Conservation (phyloP, 2,888 invertebrate species). For the Euphydryas editha region DNA sequence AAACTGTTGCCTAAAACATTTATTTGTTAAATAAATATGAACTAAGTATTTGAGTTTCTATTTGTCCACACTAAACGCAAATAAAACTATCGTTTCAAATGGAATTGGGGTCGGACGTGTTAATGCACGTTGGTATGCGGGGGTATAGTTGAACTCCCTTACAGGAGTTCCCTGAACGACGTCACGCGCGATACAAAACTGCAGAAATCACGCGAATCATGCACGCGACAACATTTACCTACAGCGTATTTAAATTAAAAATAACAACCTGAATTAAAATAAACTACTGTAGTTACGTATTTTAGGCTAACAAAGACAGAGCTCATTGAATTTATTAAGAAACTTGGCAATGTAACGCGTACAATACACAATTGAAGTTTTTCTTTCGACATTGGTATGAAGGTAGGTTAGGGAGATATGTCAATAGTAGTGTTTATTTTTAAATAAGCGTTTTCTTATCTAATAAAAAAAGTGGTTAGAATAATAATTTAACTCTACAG, state of each 20-base stretch:
- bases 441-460: conserved; percentile 67
- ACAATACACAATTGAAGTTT: conserved; percentile 7
- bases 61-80: conserved; percentile 55
- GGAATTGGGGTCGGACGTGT: conserved; percentile 76
- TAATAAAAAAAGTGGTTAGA: conserved; percentile 73
- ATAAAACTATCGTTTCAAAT: conserved; percentile 78
- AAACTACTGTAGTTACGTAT: background rate
- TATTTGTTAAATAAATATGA: conserved; percentile 29
- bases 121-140: conserved; percentile 73
- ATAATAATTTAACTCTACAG: conserved; percentile 67
- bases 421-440: conserved; percentile 78
- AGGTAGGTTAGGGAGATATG: conserved; percentile 58
- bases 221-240: conserved; percentile 62
- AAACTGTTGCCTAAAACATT: conserved; percentile 13
- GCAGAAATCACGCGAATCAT: conserved; percentile 78
- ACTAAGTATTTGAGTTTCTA: conserved; percentile 42
- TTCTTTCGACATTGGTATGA: background rate
- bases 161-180: conserved; percentile 68
- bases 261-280: background rate
- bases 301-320: background rate
- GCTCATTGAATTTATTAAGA: background rate
- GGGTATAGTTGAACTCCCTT: conserved; percentile 64
- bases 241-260: background rate
- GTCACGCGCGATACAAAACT: conserved; percentile 75
- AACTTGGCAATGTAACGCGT: conserved; percentile 19